Conservation (phyloP, 2,797 vertebrate species). For the Nannoperca obscura region DNA sequence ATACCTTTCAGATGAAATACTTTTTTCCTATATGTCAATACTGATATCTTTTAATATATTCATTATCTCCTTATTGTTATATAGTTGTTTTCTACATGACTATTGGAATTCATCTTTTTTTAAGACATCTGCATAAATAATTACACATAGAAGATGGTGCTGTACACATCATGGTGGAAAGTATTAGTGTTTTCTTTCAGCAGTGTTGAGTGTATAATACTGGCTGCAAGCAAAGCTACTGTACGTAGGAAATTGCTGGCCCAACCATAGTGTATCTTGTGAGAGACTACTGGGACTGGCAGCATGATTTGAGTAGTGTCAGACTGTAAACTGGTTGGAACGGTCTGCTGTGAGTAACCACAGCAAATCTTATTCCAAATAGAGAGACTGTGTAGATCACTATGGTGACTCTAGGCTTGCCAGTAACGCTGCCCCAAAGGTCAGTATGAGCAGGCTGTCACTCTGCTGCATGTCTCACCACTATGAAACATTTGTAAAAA, state of each 20-base stretch:
- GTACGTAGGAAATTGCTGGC: constrained; percentile 57
- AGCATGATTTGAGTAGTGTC: constrained; percentile 61
- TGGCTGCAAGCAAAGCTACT: constrained; percentile 67
- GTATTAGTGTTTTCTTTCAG: constrained; percentile 70
- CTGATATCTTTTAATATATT: constrained; percentile 82
- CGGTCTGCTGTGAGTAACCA: constrained; percentile 62
- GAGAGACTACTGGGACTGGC: constrained; percentile 61
- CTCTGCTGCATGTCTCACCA: constrained; percentile 51
- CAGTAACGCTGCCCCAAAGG: constrained; percentile 56
- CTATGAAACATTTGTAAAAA: constrained; percentile 60
- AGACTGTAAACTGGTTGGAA: constrained; percentile 69
- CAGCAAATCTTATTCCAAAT: constrained; percentile 62
- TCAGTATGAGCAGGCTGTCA: constrained; percentile 58
- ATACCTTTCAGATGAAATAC: constrained; percentile 77
- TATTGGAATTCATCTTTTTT: constrained; percentile 75
- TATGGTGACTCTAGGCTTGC: constrained; percentile 62
- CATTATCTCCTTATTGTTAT: constrained; percentile 77
- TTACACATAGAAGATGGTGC: constrained; percentile 85
- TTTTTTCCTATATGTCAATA: constrained; percentile 75
- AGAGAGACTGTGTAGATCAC: constrained; percentile 56
- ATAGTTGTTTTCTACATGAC: constrained; percentile 81
- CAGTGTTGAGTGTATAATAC: constrained; percentile 57
- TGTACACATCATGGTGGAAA: constrained; percentile 83
- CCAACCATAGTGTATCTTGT: constrained; percentile 47
- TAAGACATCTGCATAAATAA: constrained; percentile 86